A percentile compares a stretch with the other conserved stretches of the same genome.
These are phyloP conservation scores for Mesorhabditis belari DNA, from an alignment of 2,888 invertebrate genomes.

Conservation along the genomic window DNA sequence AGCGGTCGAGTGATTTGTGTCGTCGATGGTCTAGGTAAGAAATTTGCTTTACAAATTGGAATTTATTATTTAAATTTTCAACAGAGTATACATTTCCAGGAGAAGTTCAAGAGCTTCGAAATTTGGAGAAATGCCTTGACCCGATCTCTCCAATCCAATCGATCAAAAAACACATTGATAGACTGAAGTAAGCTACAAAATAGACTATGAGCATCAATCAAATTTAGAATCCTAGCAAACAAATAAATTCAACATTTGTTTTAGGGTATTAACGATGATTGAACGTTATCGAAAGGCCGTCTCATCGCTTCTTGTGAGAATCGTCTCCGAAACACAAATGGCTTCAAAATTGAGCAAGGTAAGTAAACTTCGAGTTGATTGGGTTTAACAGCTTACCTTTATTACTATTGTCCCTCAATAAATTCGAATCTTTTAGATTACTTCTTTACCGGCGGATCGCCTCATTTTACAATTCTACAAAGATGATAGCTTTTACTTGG, in stretches of 20 bases:
- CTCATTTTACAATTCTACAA: constrained; percentile 30
- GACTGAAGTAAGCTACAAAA: constrained; percentile 5
- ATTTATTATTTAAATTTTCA: neutral
- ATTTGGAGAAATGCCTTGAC: constrained; percentile 25
- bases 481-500: constrained; percentile 29
- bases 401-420: neutral
- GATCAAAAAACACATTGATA: neutral
- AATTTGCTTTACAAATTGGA: neutral
- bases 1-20: constrained; percentile 40
- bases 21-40: constrained; percentile 20
- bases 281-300: constrained; percentile 38
- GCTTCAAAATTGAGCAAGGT: constrained; percentile 15
- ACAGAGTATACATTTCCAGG: constrained; percentile 9
- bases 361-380: neutral
- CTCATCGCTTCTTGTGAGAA: constrained; percentile 28
- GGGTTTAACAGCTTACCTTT: neutral
- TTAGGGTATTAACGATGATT: constrained; percentile 35
- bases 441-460: constrained; percentile 19
- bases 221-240: too few species aligned
- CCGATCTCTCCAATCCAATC: constrained; percentile 2
- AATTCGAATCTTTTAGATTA: constrained; percentile 1
- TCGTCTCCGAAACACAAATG: constrained; percentile 17
- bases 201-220: too few species aligned
- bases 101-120: constrained; percentile 14
- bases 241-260: too few species aligned